phyloP scores from a whole-genome alignment of 2,888 invertebrate species.

The Coelopa pilipes region DNA sequence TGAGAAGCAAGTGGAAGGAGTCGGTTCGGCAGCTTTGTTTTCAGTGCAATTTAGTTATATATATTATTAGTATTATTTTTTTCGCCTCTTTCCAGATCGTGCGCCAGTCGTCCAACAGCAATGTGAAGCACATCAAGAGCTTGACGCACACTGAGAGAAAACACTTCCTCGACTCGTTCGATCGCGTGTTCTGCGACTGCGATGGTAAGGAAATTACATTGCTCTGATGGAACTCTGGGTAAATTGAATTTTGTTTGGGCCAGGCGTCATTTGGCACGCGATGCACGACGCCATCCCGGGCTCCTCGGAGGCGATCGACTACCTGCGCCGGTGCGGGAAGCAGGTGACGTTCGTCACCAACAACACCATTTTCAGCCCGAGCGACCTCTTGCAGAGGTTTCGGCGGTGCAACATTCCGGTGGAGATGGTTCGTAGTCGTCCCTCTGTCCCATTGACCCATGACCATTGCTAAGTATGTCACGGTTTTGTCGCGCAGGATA shows the following conservation, averaged over 20 bases:
- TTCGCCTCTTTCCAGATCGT: background rate
- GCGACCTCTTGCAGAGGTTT: conserved; percentile 57
- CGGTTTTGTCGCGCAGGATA: conserved; percentile 42
- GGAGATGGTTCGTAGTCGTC: conserved; percentile 49
- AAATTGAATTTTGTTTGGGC: background rate
- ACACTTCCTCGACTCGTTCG: conserved; percentile 68
- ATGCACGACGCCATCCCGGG: conserved; percentile 62
- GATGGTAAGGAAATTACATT: conserved; percentile 67
- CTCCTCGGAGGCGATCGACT: conserved; percentile 61
- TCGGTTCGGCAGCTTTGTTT: too few species aligned
- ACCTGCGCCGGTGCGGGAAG: conserved; percentile 65
- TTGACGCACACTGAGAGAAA: conserved; percentile 52
- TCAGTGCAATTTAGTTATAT: too few species aligned
- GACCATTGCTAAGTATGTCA: background rate
- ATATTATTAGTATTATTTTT: background rate
- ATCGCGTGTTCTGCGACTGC: conserved; percentile 72
- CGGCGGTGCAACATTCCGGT: conserved; percentile 52
- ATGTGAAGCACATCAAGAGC: conserved; percentile 38
- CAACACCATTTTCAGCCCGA: conserved; percentile 60
- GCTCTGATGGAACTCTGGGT: background rate
- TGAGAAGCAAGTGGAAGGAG: background rate
- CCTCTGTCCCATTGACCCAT: background rate
- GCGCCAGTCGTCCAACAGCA: background rate
- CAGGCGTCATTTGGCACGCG: conserved; percentile 69
- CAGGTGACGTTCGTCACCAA: conserved; percentile 66